phyloP scores from a whole-genome alignment of 2,888 invertebrate genomes.

The Peribatodes rhomboidaria region DNA sequence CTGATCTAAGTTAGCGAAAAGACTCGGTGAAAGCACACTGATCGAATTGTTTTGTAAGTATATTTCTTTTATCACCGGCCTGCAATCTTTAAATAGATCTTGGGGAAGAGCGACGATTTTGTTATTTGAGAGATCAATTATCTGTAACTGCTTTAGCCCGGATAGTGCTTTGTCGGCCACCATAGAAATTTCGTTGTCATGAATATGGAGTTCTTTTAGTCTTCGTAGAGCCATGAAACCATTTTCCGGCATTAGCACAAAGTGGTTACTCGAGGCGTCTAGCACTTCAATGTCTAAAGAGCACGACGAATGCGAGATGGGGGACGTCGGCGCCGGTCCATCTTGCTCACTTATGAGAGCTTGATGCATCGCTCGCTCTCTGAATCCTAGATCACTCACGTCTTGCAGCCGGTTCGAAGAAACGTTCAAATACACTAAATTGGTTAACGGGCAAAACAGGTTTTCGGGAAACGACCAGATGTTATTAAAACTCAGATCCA shows the following conservation, averaged over 20 bases:
- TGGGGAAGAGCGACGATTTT: conserved; percentile 95
- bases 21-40: conserved; percentile 93
- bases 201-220: conserved; percentile 92
- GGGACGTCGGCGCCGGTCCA: conserved; percentile 72
- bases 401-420: conserved; percentile 96
- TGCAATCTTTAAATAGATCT: conserved; percentile 93
- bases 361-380: conserved; percentile 90
- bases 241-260: conserved; percentile 93
- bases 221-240: conserved; percentile 93
- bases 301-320: conserved; percentile 87
- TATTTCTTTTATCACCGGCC: conserved; percentile 93
- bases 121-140: conserved; percentile 96
- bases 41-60: conserved; percentile 97
- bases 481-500: conserved; percentile 95
- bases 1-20: conserved; percentile 94
- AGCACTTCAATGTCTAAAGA: conserved; percentile 93
- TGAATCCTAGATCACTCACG: conserved; percentile 94
- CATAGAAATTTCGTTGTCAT: conserved; percentile 96
- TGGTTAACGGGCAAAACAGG: conserved; percentile 93
- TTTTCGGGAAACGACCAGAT: conserved; percentile 96
- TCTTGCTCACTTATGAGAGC: conserved; percentile 88
- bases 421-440: conserved; percentile 93
- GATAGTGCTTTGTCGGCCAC: conserved; percentile 94
- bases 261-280: conserved; percentile 94
- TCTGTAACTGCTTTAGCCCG: conserved; percentile 92